These are phyloP conservation scores for Cistogaster globosa DNA, from an alignment of 2,888 invertebrate genomes.

Conservation along the genomic window DNA sequence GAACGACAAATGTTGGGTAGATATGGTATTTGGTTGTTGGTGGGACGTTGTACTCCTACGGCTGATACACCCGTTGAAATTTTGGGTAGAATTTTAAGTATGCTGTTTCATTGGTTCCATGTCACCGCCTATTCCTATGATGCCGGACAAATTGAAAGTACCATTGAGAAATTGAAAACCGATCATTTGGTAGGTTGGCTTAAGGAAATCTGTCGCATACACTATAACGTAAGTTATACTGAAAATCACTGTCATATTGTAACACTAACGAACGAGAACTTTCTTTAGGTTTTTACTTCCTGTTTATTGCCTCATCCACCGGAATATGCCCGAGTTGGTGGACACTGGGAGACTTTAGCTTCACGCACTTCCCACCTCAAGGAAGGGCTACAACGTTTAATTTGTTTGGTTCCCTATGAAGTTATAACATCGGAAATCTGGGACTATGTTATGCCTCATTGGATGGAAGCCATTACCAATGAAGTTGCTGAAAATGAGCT, in stretches of 20 bases:
- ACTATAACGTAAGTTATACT: conserved; percentile 87
- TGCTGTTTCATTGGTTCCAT: conserved; percentile 99
- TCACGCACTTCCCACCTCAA: conserved; percentile 95
- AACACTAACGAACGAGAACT: neutral
- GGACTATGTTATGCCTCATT: conserved; percentile 99
- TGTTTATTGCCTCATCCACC: conserved; percentile 98
- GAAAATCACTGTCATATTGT: neutral
- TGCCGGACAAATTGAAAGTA: conserved; percentile 90
- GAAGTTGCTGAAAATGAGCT: conserved; percentile 95
- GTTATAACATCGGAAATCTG: conserved; percentile 98
- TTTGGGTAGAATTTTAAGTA: conserved; percentile 95
- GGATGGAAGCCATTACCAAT: conserved; percentile 98
- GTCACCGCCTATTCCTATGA: conserved; percentile 98
- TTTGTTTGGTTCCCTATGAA: conserved; percentile 98
- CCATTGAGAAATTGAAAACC: conserved; percentile 94
- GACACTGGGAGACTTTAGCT: conserved; percentile 96
- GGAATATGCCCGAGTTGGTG: conserved; percentile 97
- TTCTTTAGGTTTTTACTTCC: conserved; percentile 87
- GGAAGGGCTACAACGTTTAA: conserved; percentile 96
- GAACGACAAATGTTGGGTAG: conserved; percentile 95
- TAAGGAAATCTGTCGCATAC: conserved; percentile 90
- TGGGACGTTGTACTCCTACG: conserved; percentile 94
- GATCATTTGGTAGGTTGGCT: conserved; percentile 97
- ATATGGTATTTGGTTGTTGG: conserved; percentile 98
- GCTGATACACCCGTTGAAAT: conserved; percentile 90